Percentiles rank a stretch among this genome's conserved stretches.
These are phyloP conservation scores for Atractosteus spatula DNA, from an alignment of 2,113 vertebrate genomes.

Conservation along the genomic window DNA sequence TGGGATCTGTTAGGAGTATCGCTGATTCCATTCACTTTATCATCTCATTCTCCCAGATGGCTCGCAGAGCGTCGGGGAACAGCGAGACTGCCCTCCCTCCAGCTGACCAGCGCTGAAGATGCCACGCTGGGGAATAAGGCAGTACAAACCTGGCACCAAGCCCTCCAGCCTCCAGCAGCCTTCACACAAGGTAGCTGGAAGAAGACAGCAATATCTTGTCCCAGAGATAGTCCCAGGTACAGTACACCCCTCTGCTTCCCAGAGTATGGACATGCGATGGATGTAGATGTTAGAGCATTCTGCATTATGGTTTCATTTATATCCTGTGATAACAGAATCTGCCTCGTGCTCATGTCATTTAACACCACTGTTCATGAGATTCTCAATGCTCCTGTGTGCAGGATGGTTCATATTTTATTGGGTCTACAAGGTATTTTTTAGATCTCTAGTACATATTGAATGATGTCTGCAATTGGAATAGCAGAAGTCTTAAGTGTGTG, in stretches of 20 bases:
- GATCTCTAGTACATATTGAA: too few species aligned
- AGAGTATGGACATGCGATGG: background rate
- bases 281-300: too few species aligned
- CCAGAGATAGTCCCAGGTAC: background rate
- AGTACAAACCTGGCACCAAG: background rate
- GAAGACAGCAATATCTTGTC: background rate
- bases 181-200: background rate
- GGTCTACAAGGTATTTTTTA: too few species aligned
- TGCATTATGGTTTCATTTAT: too few species aligned
- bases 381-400: too few species aligned
- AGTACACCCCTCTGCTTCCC: slow-evolving; percentile 2
- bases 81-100: background rate
- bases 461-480: too few species aligned
- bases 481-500: too few species aligned
- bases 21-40: slow-evolving; percentile 35
- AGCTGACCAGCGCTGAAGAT: background rate
- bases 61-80: slow-evolving; percentile 8
- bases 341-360: too few species aligned
- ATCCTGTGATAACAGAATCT: too few species aligned
- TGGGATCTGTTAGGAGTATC: slow-evolving; percentile 25
- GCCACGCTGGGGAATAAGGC: background rate
- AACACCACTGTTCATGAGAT: too few species aligned
- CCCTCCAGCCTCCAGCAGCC: too few species aligned
- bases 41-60: slow-evolving; percentile 32
- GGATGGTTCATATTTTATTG: too few species aligned